These are phyloP conservation scores for Merodon equestris DNA, from an alignment of 2,888 invertebrate species.

Conservation along the genomic window DNA sequence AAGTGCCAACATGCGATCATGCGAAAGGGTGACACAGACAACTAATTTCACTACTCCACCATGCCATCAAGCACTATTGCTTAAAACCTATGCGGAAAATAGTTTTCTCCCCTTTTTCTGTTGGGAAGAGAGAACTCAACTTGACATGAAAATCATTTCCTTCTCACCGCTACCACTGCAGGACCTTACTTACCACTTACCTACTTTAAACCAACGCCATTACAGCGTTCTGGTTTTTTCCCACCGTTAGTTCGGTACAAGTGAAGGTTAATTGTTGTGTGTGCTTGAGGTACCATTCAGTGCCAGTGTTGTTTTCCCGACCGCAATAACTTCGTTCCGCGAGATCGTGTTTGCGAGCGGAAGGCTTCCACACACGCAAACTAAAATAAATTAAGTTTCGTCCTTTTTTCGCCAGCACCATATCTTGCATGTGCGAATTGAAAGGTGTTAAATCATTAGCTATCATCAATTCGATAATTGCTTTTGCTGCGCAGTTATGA, in stretches of 20 bases:
- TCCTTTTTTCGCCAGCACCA: neutral
- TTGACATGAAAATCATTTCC: slow-evolving; percentile 36
- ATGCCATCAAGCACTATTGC: neutral
- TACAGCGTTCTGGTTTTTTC: slow-evolving; percentile 22
- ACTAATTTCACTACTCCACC: neutral
- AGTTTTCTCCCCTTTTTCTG: slow-evolving; percentile 38
- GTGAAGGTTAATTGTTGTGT: slow-evolving; percentile 55
- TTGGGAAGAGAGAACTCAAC: slow-evolving; percentile 47
- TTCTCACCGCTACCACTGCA: slow-evolving; percentile 28
- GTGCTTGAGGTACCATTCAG: slow-evolving; percentile 52
- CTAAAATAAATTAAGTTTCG: neutral
- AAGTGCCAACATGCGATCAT: slow-evolving; percentile 56
- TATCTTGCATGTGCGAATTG: slow-evolving; percentile 49
- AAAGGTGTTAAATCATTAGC: slow-evolving; percentile 29
- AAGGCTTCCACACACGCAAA: neutral
- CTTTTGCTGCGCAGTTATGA: slow-evolving; percentile 18
- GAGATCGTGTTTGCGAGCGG: slow-evolving; percentile 43
- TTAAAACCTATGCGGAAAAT: slow-evolving; percentile 10
- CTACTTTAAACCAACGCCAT: slow-evolving; percentile 26
- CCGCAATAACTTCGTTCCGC: slow-evolving; percentile 50
- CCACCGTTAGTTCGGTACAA: slow-evolving; percentile 4
- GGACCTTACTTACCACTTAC: slow-evolving; percentile 28
- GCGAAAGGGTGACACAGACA: slow-evolving; percentile 41
- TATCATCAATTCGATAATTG: slow-evolving; percentile 37
- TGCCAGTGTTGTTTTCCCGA: slow-evolving; percentile 49